phyloP scores from a whole-genome alignment of 2,113 vertebrate genomes.

The Redunca redunca region DNA sequence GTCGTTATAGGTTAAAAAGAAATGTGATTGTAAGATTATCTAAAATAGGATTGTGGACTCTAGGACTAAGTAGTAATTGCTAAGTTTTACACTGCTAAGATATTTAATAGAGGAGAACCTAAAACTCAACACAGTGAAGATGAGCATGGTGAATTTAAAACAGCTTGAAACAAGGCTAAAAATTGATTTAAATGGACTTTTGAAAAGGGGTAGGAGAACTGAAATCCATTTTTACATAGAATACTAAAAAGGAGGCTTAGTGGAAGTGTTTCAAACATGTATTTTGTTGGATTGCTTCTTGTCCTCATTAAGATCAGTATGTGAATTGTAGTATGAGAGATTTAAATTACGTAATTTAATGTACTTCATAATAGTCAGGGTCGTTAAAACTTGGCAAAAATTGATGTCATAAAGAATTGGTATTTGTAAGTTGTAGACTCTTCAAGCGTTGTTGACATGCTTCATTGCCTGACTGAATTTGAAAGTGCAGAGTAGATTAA shows the following conservation, averaged over 20 bases:
- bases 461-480: constrained; percentile 30
- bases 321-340: not conserved
- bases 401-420: not conserved
- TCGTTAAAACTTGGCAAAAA: constrained; percentile 30
- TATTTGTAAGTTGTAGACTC: constrained; percentile 9
- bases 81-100: not conserved
- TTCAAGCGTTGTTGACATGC: not conserved
- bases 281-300: not conserved
- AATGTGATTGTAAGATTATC: not conserved
- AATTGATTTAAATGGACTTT: not conserved
- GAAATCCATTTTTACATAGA: not conserved
- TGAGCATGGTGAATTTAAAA: constrained; percentile 11
- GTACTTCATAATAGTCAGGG: constrained; percentile 17
- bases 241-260: not conserved
- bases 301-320: not conserved
- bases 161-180: not conserved
- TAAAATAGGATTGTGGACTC: constrained; percentile 3
- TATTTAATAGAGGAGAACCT: constrained; percentile 19
- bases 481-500: constrained; percentile 51
- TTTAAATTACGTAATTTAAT: not conserved
- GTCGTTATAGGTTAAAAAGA: constrained; percentile 7
- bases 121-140: not conserved
- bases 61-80: not conserved
- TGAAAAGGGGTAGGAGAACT: constrained; percentile 5
- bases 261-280: constrained; percentile 16